A percentile compares a stretch with the other conserved stretches of the same genome.
These are phyloP conservation scores for Rhorus exstirpatorius DNA, from an alignment of 2,888 invertebrate species.

Conservation along the genomic window DNA sequence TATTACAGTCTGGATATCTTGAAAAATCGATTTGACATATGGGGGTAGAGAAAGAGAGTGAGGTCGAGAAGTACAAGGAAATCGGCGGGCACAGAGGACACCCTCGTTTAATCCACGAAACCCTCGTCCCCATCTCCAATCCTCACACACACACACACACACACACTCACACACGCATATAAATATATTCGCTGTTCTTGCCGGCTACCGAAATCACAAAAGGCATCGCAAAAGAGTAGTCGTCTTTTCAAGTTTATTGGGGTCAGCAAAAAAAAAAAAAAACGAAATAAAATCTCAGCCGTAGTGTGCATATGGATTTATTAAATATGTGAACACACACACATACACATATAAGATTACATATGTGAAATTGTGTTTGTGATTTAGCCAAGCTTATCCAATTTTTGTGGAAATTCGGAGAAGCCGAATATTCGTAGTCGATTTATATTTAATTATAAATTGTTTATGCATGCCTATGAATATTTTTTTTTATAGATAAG, in stretches of 20 bases:
- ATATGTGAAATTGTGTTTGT: no score
- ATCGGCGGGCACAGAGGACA: conserved; percentile 67
- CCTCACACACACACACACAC: neutral
- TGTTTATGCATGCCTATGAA: no score
- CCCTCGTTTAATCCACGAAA: conserved; percentile 10
- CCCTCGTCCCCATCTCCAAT: conserved; percentile 13
- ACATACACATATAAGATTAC: no score
- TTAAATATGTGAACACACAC: no score
- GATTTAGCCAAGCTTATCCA: no score
- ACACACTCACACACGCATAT: no score
- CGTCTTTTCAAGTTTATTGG: conserved; percentile 29
- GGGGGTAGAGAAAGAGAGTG: neutral
- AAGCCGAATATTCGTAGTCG: no score
- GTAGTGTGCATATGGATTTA: neutral
- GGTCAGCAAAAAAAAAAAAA: conserved; percentile 43
- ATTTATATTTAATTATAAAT: no score
- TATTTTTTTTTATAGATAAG: no score
- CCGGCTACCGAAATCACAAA: conserved; percentile 29
- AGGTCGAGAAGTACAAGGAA: conserved; percentile 65
- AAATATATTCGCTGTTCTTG: conserved; percentile 13
- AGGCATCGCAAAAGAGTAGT: conserved; percentile 37
- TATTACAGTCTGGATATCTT: neutral
- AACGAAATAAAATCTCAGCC: neutral
- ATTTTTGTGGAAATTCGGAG: no score
- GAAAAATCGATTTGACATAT: conserved; percentile 70